Evolutionary conservation across 35 echinoderm and acorn worm genomes (phyloP), one percentile per base, ranked within the genome.

Genomic region (Amphiura filiformis): DNA sequence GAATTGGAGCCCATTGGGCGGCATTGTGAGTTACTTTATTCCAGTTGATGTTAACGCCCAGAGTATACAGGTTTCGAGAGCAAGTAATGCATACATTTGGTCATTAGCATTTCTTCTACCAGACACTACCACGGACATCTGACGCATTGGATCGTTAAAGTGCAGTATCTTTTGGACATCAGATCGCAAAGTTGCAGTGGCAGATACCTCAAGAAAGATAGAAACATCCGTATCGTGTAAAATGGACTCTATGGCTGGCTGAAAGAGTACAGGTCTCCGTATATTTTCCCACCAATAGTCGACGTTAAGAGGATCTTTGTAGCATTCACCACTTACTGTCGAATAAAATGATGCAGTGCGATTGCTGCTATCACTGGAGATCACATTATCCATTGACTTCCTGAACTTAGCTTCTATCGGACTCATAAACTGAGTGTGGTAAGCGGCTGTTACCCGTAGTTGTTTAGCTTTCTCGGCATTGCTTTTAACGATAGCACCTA

Each of bases 201-300:
- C 92, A 56, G 92, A 86, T 38, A 87, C 88, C 80, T 98, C 96
- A 14, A 98, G 76, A 26, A 98, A 98, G 0, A 98, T 84, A 41
- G 86, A 86, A 56, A 89, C 65, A 5, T 92, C 65, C 13, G 90
- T 77, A 41, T 98, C 92, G 37, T 75, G 86, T 9, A 98, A 56
- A 77, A 98, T 84, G 36, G 77, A 75, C 78, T 92, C 92, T 39
- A 98, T 82, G 18, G 96, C 96, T 22, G 86, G 82, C 56, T 90
- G 82, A 76, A 98, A 98, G 33, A 84, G 87, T 26, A 98, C 96
- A 11, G 89, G 57, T 65, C 89, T 94, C 18, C 96, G 92, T 32
- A 98, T 98, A 47, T 98, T 98, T 18, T 80, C 64, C 96, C 96
- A 98, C 96, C 96, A 98, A 57, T 98, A 98, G 4, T 91, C 90